phyloP scores from a whole-genome alignment of 1,140 invertebrate genomes.

The Heliconius congener region DNA sequence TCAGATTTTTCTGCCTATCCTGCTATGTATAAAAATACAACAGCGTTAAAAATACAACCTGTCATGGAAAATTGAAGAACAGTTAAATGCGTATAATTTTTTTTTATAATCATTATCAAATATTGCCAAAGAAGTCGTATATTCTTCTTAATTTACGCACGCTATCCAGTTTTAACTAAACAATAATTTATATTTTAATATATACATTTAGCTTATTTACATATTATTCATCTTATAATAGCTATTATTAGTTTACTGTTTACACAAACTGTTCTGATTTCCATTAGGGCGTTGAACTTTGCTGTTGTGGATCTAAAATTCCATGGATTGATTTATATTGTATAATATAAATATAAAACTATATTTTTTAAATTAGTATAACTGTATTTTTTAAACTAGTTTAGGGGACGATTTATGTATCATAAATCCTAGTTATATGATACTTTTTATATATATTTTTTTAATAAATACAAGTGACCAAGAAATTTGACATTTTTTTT shows the following conservation, averaged over 20 bases:
- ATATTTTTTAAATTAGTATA: not conserved
- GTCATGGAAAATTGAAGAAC: no score
- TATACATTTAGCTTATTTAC: not conserved
- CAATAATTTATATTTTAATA: not conserved
- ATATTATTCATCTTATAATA: not conserved
- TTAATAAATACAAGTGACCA: no score
- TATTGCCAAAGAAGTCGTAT: no score
- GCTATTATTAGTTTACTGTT: constrained; percentile 19
- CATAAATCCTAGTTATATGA: not conserved
- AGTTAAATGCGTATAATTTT: no score
- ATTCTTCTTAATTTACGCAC: no score
- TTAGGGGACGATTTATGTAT: not conserved
- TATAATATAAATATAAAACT: not conserved
- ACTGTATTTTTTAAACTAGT: not conserved
- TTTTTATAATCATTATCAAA: no score
- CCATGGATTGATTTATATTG: not conserved
- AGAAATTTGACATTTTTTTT: no score
- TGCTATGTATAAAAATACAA: no score
- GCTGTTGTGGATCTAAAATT: not conserved
- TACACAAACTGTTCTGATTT: constrained; percentile 13
- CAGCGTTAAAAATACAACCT: no score
- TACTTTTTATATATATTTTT: no score
- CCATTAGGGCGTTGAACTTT: constrained; percentile 1
- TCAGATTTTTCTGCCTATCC: no score
- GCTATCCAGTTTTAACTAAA: not conserved